These are phyloP conservation scores for Catalaphyllia jardinei DNA, from an alignment of 64 coral and sea anemone species.

Conservation along the genomic window DNA sequence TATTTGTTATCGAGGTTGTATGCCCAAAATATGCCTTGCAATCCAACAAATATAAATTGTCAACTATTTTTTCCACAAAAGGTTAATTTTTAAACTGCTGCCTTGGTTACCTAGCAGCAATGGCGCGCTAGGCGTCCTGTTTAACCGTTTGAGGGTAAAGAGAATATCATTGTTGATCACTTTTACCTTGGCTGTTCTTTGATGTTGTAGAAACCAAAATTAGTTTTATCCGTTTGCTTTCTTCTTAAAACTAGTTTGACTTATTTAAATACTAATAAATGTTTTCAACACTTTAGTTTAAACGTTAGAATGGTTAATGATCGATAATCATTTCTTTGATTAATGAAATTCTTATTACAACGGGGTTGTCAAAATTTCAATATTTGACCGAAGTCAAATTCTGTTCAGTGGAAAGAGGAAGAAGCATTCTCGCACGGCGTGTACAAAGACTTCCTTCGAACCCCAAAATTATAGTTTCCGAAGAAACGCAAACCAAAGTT, in stretches of 20 bases:
- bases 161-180: not conserved
- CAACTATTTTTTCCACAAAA: not conserved
- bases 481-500: not conserved
- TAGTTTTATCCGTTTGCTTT: not conserved
- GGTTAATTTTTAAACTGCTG: not conserved
- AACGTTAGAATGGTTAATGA: no score
- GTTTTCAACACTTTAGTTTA: no score
- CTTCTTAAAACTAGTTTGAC: not conserved
- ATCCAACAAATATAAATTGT: no score
- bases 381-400: conserved; percentile 9
- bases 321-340: not conserved
- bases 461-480: not conserved
- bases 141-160: not conserved
- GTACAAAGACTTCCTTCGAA: no score
- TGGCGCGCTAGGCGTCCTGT: not conserved
- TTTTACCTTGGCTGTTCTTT: not conserved
- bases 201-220: no score
- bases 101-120: conserved; percentile 18
- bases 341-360: not conserved
- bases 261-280: not conserved
- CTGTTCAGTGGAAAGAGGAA: not conserved
- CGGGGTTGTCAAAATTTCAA: conserved; percentile 1
- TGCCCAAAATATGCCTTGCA: no score
- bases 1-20: no score
- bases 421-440: no score